Evolutionary conservation across 2,888 invertebrate species (phyloP).

Genomic region (Apantesis nais): DNA sequence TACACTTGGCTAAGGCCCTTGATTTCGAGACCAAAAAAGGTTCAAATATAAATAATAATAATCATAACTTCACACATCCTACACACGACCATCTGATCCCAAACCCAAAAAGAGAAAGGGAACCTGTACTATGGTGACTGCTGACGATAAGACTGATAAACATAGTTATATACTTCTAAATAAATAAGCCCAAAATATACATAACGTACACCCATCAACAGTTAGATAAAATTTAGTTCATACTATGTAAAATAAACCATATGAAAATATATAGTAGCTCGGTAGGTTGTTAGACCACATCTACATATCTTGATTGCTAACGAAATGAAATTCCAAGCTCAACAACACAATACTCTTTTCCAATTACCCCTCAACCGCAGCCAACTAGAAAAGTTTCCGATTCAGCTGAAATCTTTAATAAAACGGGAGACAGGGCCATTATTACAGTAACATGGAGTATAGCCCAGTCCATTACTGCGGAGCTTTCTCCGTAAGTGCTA

Average conservation of each 20-base stretch:
- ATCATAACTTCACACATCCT: no score
- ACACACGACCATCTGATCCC: no score
- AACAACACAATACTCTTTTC: conserved; percentile 1
- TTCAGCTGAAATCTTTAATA: conserved; percentile 44
- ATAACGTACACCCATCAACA: background rate
- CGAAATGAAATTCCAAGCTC: background rate
- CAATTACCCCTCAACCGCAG: conserved; percentile 8
- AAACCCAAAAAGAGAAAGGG: no score
- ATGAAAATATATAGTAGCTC: background rate
- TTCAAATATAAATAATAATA: no score
- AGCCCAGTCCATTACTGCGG: conserved; percentile 54
- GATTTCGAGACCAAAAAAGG: no score
- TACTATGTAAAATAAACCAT: background rate
- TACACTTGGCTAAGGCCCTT: no score
- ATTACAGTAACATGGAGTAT: conserved; percentile 41
- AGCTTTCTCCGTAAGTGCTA: conserved; percentile 54
- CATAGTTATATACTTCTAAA: no score
- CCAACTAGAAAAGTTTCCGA: conserved; percentile 25
- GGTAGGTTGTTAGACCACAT: background rate
- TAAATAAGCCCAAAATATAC: no score
- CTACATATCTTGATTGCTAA: background rate
- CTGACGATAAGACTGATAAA: no score
- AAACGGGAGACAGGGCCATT: conserved; percentile 36
- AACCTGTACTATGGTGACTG: no score
- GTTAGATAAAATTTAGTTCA: background rate